Evolutionary conservation across 2,888 invertebrate genomes (phyloP).

Genomic region (Boloria selene): DNA sequence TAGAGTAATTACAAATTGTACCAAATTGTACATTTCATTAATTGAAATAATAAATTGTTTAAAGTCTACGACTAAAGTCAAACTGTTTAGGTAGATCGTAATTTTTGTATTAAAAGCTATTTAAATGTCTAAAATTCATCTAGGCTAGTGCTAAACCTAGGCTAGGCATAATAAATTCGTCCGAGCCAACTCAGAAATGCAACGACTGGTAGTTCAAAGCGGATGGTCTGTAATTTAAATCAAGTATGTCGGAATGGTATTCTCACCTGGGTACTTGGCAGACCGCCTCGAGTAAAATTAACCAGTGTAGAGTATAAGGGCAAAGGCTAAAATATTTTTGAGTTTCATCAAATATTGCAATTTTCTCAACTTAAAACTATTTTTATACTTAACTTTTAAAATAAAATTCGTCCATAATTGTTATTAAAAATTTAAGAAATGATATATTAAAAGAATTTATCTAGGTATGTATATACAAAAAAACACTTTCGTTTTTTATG

Average conservation of each 20-base stretch:
- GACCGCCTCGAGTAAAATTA: slow-evolving; percentile 51
- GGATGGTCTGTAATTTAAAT: slow-evolving; percentile 48
- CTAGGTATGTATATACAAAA: too few species aligned
- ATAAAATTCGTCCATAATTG: too few species aligned
- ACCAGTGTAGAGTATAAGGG: slow-evolving; percentile 26
- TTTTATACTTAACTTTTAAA: neutral
- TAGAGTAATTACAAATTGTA: too few species aligned
- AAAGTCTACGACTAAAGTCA: too few species aligned
- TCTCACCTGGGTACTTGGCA: slow-evolving; percentile 71
- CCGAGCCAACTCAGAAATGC: slow-evolving; percentile 28
- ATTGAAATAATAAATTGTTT: too few species aligned
- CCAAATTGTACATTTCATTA: too few species aligned
- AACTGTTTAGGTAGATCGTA: too few species aligned
- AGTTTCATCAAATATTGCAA: neutral
- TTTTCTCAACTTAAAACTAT: too few species aligned
- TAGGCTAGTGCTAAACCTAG: neutral
- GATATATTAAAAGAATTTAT: too few species aligned
- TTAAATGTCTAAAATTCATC: neutral
- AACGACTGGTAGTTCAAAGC: slow-evolving; percentile 45
- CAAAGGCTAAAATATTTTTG: slow-evolving; percentile 31
- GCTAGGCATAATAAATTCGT: slow-evolving; percentile 21
- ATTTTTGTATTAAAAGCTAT: too few species aligned
- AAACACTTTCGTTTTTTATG: too few species aligned
- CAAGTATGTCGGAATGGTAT: slow-evolving; percentile 55
- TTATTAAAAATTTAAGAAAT: too few species aligned